Conservation (phyloP, 1,140 invertebrate genomes). For the Drosophila persimilis region DNA sequence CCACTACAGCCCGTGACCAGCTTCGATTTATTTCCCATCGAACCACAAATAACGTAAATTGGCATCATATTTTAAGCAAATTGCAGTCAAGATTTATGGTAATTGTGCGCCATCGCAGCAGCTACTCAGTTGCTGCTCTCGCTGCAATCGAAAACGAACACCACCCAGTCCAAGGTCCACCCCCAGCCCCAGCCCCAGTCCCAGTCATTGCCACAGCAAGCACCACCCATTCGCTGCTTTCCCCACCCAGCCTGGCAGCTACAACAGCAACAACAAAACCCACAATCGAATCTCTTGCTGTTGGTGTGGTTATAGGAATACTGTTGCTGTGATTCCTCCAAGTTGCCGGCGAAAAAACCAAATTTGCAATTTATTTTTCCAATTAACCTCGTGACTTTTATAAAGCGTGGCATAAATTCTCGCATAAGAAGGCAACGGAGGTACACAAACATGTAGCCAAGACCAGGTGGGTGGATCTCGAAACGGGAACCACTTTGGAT, state of each 20-base stretch:
- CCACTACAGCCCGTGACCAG: constrained; percentile 36
- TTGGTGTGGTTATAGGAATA: constrained; percentile 11
- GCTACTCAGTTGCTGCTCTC: constrained; percentile 31
- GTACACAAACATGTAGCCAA: constrained; percentile 13
- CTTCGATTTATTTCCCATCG: constrained; percentile 80
- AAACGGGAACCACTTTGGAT: constrained; percentile 43
- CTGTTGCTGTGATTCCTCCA: constrained; percentile 39
- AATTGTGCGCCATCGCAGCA: constrained; percentile 75
- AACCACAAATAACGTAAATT: constrained; percentile 82
- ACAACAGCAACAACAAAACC: constrained; percentile 46
- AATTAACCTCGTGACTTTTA: constrained; percentile 82
- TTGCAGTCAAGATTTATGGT: constrained; percentile 81
- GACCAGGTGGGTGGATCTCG: constrained; percentile 25
- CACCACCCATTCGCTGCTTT: constrained; percentile 5
- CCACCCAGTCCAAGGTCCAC: background rate
- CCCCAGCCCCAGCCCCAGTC: background rate
- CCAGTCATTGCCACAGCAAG: background rate
- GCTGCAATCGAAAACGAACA: constrained; percentile 21
- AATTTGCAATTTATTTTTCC: constrained; percentile 82
- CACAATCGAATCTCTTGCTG: constrained; percentile 39
- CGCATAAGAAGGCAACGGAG: constrained; percentile 51
- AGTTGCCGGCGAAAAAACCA: constrained; percentile 67
- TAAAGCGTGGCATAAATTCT: constrained; percentile 80
- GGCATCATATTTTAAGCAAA: constrained; percentile 82
- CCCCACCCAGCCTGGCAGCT: background rate